Conservation (phyloP, 2,888 invertebrate species). For the Tubulanus polymorphus region DNA sequence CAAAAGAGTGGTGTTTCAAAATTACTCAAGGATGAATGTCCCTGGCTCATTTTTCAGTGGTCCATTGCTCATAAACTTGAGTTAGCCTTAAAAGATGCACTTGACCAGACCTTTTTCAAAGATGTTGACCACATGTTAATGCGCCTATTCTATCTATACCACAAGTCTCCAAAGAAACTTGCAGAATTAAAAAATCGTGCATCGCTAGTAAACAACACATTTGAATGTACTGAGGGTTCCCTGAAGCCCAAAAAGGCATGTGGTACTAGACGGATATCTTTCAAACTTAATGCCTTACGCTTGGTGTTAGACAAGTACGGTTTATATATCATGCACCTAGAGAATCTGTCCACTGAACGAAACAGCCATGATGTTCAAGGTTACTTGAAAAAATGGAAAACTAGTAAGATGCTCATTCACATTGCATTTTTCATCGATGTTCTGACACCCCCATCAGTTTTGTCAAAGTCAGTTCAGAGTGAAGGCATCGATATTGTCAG, state of each 20-base stretch:
- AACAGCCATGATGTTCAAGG: background rate
- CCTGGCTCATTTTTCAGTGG: constrained; percentile 6
- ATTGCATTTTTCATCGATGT: constrained; percentile 4
- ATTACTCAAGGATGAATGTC: background rate
- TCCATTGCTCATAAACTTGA: constrained; percentile 8
- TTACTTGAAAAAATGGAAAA: constrained; percentile 7
- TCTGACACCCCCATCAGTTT: background rate
- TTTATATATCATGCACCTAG: constrained; percentile 6
- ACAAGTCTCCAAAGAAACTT: constrained; percentile 5
- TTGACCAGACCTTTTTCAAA: constrained; percentile 2
- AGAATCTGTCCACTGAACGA: background rate
- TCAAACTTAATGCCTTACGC: constrained; percentile 2
- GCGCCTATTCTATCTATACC: constrained; percentile 2
- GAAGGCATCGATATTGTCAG: constrained; percentile 4
- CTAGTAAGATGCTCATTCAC: constrained; percentile 3
- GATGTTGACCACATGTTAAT: constrained; percentile 5
- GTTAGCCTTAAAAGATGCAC: constrained; percentile 3
- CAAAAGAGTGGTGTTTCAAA: background rate
- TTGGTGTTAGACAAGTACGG: constrained; percentile 6
- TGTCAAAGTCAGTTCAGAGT: constrained; percentile 4
- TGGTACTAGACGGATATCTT: constrained; percentile 8
- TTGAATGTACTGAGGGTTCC: background rate
- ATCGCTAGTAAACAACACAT: background rate
- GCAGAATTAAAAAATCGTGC: background rate
- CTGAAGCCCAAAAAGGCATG: constrained; percentile 3